phyloP scores from a whole-genome alignment of 2,888 invertebrate genomes.

The Ophion obscuratus region DNA sequence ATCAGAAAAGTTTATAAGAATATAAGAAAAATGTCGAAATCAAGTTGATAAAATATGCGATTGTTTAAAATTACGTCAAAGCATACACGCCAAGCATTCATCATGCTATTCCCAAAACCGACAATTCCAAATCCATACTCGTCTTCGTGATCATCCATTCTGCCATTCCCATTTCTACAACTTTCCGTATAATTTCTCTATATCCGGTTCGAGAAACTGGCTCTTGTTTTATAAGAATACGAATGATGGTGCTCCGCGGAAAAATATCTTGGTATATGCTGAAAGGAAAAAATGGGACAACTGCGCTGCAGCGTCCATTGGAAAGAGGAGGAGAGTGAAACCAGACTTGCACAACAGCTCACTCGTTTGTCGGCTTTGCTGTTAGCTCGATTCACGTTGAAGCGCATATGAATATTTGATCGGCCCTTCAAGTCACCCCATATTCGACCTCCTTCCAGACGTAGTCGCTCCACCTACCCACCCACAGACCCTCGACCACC shows the following conservation, averaged over 20 bases:
- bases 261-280: not conserved
- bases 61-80: not conserved
- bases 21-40: not conserved
- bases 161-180: too few species aligned
- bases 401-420: slow-evolving; percentile 83
- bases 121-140: too few species aligned
- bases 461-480: slow-evolving; percentile 68
- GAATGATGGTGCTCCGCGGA: not conserved
- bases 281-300: not conserved
- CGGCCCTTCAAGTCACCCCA: slow-evolving; percentile 81
- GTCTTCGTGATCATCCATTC: too few species aligned
- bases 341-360: slow-evolving; percentile 53
- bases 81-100: not conserved
- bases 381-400: slow-evolving; percentile 73
- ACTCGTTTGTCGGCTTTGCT: slow-evolving; percentile 61
- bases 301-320: not conserved
- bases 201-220: too few species aligned
- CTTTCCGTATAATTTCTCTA: too few species aligned
- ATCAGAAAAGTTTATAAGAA: too few species aligned
- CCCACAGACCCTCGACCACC: slow-evolving; percentile 75
- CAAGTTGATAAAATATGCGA: not conserved
- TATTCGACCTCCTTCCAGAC: slow-evolving; percentile 65
- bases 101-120: not conserved
- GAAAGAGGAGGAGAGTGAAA: slow-evolving; percentile 42
- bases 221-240: not conserved